Base-by-base conservation (phyloP, 2,888 invertebrate species). In the Azorinus chamasolen region DNA sequence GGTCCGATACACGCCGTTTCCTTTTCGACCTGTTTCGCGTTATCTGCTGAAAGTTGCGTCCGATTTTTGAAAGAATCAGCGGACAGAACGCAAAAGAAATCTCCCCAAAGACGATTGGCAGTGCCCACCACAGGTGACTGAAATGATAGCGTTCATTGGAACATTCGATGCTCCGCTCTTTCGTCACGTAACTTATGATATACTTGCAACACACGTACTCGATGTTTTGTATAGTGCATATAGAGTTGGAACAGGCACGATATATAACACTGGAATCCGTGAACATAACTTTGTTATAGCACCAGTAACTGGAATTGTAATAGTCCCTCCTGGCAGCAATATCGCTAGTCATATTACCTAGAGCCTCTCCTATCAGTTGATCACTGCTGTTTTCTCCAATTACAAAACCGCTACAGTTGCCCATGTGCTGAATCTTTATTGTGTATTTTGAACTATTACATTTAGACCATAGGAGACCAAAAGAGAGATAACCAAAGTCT, bases 221-320 rank as follows among this genome's bases (percentile, higher is more conserved):
- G 51, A 77, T 39, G 18, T 71, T 77, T 55, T 77, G 77, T 22
- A 77, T 45, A 1, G 71, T 63, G 25, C 77, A 77, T 2, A 77
- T 43, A 3, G 63, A 51, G 54, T 77, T 66, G 32, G 53, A 48
- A 37, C 77, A 77, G 22, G 58, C 54, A n/a, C 10, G 24, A 41
- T 72, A 72, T 1, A 72, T 5, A n/a, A 32, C n/a, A 0, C 54
- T 12, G 5, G 66, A 63, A 0, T 53, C 4, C 25, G 72, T n/a
- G 48, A 50, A 64, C 22, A 58, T 6, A 3, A 71, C 43, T 16
- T 32, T 18, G 12, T 32, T 43, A 22, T 77, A 77, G 59, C 77
- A 77, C 77, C 77, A 72, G 39, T 72, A 64, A 54, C 77, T 77
- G 16, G 57, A 63, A 39, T 77, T 77, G 25, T 77, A 77, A n/a